These are phyloP conservation scores for Andrena camellia DNA, from an alignment of 2,888 invertebrate genomes.

Conservation along the genomic window DNA sequence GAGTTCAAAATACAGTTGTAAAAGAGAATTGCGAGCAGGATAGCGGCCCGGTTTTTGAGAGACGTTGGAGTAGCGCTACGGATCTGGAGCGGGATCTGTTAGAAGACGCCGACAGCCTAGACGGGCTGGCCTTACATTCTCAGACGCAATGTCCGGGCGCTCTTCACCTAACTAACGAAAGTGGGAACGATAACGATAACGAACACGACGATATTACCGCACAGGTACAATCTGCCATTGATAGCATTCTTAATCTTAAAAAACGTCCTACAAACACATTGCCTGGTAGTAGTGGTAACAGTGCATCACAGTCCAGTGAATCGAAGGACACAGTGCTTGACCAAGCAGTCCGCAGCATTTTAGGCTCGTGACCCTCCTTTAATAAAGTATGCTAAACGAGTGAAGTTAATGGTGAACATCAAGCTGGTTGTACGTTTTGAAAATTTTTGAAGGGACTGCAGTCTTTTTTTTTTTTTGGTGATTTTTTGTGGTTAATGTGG, in stretches of 20 bases:
- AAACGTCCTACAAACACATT: slow-evolving; percentile 78
- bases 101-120: slow-evolving; percentile 82
- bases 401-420: slow-evolving; percentile 73
- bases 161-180: slow-evolving; percentile 67
- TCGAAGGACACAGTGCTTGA: slow-evolving; percentile 82
- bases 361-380: slow-evolving; percentile 85
- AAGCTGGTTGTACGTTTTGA: slow-evolving; percentile 60
- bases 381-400: slow-evolving; percentile 83
- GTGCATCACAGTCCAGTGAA: slow-evolving; percentile 76
- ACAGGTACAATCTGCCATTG: slow-evolving; percentile 93
- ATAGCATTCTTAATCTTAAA: slow-evolving; percentile 91
- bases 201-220: slow-evolving; percentile 90
- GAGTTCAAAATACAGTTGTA: slow-evolving; percentile 64
- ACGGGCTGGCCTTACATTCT: slow-evolving; percentile 80
- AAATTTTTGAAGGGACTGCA: slow-evolving; percentile 55
- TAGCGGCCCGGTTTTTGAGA: slow-evolving; percentile 67
- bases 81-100: slow-evolving; percentile 83
- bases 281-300: slow-evolving; percentile 66
- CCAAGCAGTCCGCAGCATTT: slow-evolving; percentile 83
- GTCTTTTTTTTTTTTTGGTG: slow-evolving; percentile 50
- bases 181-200: slow-evolving; percentile 76
- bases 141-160: slow-evolving; percentile 78
- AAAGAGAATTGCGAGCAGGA: slow-evolving; percentile 75
- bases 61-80: slow-evolving; percentile 79
- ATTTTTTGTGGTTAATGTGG: slow-evolving; percentile 51